A percentile compares a stretch with the other conserved stretches of the same genome.
phyloP scores from a whole-genome alignment of 2,888 invertebrate species.

The Yponomeuta plumbellus region DNA sequence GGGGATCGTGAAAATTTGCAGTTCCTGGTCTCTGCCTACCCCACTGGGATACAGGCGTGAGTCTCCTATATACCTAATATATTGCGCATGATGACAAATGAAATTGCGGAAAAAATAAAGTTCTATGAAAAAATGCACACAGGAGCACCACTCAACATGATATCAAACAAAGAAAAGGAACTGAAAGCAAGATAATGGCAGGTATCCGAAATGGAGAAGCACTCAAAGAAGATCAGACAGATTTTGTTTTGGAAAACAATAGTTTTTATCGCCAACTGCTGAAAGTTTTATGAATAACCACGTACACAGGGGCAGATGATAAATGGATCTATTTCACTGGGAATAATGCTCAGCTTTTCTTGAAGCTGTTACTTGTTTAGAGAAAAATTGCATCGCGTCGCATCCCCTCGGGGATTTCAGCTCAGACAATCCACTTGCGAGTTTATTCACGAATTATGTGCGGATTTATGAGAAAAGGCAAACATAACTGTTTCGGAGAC shows the following conservation, averaged over 20 bases:
- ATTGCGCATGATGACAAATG: too few species aligned
- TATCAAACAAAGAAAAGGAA: not conserved
- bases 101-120: not conserved
- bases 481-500: not conserved
- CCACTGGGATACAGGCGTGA: too few species aligned
- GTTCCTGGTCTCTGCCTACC: too few species aligned
- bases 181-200: not conserved
- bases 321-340: not conserved
- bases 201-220: not conserved
- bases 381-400: slow-evolving; percentile 2
- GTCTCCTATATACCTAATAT: too few species aligned
- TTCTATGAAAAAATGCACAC: not conserved
- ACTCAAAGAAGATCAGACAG: not conserved
- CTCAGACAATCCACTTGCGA: slow-evolving; percentile 1
- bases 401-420: not conserved
- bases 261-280: not conserved
- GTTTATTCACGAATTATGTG: slow-evolving; percentile 1
- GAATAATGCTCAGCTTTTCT: not conserved
- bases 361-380: slow-evolving; percentile 1
- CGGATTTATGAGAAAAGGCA: not conserved
- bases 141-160: too few species aligned
- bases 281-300: not conserved
- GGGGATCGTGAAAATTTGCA: too few species aligned
- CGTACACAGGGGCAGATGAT: not conserved
- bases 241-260: not conserved